Evolutionary conservation across 2,113 vertebrate species (phyloP).

Genomic region (Mohoua ochrocephala): DNA sequence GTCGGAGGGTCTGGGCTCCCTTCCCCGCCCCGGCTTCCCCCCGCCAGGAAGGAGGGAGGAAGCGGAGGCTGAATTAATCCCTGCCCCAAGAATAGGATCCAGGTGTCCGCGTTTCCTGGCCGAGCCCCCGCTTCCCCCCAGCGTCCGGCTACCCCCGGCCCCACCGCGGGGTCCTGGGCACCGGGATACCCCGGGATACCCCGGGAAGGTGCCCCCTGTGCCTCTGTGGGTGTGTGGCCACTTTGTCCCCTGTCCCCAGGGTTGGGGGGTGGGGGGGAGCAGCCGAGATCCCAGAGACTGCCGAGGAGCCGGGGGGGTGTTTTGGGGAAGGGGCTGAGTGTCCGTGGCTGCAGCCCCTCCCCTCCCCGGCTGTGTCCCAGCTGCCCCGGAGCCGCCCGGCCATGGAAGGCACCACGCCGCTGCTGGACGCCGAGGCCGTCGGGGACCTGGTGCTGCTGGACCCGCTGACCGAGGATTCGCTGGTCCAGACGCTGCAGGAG

Average conservation of each 20-base stretch:
- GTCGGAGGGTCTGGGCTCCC: rapidly evolving
- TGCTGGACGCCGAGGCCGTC: slow-evolving; percentile 62
- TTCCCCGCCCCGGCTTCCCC: neutral
- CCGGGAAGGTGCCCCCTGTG: neutral
- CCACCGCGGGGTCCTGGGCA: neutral
- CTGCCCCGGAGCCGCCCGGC: neutral
- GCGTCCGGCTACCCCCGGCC: neutral
- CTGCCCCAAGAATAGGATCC: slow-evolving; percentile 16
- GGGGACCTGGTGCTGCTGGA: slow-evolving; percentile 78
- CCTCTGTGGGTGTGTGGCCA: rapidly evolving
- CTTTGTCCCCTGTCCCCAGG: neutral
- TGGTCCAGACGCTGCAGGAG: slow-evolving; percentile 71
- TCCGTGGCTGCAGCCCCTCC: rapidly evolving
- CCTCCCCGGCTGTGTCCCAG: neutral
- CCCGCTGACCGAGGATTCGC: slow-evolving; percentile 67
- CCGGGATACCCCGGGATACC: no score
- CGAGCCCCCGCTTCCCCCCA: neutral
- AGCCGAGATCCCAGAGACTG: neutral
- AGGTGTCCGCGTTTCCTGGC: slow-evolving; percentile 39
- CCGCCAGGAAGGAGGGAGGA: slow-evolving; percentile 40
- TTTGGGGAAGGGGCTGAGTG: neutral
- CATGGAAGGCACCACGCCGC: slow-evolving; percentile 27
- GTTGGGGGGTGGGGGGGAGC: rapidly evolving
- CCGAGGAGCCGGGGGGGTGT: rapidly evolving
- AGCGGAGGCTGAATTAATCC: neutral